Evolutionary conservation across 2,797 vertebrate genomes (phyloP), one percentile per base, ranked within the genome.

Genomic region (Alcedo quadribrachys): DNA sequence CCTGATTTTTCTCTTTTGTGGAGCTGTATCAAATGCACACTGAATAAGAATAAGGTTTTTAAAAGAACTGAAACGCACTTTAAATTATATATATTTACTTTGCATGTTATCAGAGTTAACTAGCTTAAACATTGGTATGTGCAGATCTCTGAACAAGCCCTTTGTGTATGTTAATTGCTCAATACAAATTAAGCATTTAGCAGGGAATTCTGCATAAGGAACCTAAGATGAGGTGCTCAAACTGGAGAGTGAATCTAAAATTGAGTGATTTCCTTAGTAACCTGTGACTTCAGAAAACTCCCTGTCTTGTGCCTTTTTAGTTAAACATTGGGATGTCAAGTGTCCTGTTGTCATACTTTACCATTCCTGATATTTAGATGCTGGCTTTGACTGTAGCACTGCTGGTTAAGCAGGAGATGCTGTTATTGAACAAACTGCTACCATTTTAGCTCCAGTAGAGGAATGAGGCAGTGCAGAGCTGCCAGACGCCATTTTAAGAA

Each of bases 401-500:
- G 91, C 97, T 97, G 91, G 96, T 94, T 94, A 89, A 94, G 95
- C 95, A 96, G 90, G 96, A 96, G 94, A 87, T 95, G 81, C 92
- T 96, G 96, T 96, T 97, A 95, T 96, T 97, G 97, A 97, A 97
- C 97, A 97, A 97, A 97, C 96, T 98, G 97, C 98, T 98, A 98
- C 98, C 98, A 98, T 98, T 98, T 98, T 98, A 98, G 97, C 97
- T 97, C 81, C 96, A 97, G 97, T 97, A 83, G 96, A 98, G 98
- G 97, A 97, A 94, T 97, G 97, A 98, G 97, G 97, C 98, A 98
- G 96, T 97, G 96, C 96, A 96, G 95, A 97, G 95, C 97, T 98
- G 97, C 96, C 97, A 98, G 98, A 98, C 98, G 98, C 98, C 98
- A 98, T 98, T 98, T 98, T 98, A 98, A 97, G 98, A 98, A 97